These are phyloP conservation scores for Lytechinus pictus DNA, from an alignment of 35 echinoderm and acorn worm species.

Conservation along the genomic window DNA sequence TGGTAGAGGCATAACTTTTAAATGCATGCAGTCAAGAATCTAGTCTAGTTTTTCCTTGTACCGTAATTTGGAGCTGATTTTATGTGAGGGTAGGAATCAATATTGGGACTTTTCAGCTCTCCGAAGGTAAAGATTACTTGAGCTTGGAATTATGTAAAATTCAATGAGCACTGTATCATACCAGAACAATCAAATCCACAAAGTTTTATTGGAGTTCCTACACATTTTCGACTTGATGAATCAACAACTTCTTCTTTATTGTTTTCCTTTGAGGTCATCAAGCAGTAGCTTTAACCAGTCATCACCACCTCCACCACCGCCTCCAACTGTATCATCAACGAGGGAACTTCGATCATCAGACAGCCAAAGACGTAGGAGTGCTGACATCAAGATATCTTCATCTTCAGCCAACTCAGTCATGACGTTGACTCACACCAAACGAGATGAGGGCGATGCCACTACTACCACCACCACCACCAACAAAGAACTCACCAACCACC, in stretches of 20 bases:
- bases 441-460: constrained; percentile 30
- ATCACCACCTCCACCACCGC: not conserved
- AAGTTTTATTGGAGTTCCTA: not conserved
- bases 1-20: too few relatives aligned
- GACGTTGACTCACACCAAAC: not conserved
- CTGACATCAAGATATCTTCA: constrained; percentile 11
- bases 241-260: not conserved
- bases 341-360: constrained; percentile 30
- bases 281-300: not conserved
- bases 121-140: not conserved
- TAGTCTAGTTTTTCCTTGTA: too few relatives aligned
- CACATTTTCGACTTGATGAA: not conserved
- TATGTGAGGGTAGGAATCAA: not conserved
- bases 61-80: too few relatives aligned
- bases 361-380: constrained; percentile 10
- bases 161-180: too few relatives aligned
- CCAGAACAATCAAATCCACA: not conserved
- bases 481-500: not conserved
- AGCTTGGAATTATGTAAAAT: too few relatives aligned
- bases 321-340: not conserved
- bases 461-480: not conserved
- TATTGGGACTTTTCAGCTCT: not conserved
- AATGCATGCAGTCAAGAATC: too few relatives aligned
- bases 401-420: not conserved
- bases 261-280: not conserved